These are phyloP conservation scores for Nyctibius bracteatus DNA, from an alignment of 2,113 vertebrate species.

Conservation along the genomic window DNA sequence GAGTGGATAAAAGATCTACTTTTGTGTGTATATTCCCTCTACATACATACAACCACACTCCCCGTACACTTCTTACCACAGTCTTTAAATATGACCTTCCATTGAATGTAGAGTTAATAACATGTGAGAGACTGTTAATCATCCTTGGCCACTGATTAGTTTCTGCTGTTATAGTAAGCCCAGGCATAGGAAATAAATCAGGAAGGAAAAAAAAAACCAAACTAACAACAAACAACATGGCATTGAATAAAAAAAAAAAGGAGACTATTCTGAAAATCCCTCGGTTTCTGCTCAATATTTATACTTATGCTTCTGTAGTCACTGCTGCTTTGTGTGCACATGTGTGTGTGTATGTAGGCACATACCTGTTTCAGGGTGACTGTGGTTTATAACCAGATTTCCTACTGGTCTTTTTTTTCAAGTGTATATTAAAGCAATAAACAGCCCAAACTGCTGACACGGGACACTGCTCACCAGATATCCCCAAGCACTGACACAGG, in stretches of 20 bases:
- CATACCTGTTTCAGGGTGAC: background rate
- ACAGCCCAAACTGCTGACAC: background rate
- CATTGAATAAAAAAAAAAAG: constrained; percentile 29
- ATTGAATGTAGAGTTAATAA: constrained; percentile 38
- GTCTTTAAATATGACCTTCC: constrained; percentile 3
- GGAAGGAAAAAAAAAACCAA: background rate
- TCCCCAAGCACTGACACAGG: background rate
- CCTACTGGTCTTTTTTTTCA: background rate
- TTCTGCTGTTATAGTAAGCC: constrained; percentile 16
- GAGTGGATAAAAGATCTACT: background rate
- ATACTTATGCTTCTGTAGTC: background rate
- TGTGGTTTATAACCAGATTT: background rate
- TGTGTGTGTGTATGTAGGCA: background rate
- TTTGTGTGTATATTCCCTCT: background rate
- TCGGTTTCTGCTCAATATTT: background rate
- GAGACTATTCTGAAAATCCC: constrained; percentile 20
- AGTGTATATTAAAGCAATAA: background rate
- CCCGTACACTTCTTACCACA: background rate
- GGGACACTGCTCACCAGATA: background rate
- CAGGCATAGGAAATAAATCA: background rate
- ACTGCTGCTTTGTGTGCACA: background rate
- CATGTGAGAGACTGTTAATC: constrained; percentile 20
- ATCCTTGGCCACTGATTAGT: constrained; percentile 38
- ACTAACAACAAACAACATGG: background rate
- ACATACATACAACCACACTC: background rate